These are phyloP conservation scores for Strix uralensis DNA, from an alignment of 2,113 vertebrate genomes.

Conservation along the genomic window DNA sequence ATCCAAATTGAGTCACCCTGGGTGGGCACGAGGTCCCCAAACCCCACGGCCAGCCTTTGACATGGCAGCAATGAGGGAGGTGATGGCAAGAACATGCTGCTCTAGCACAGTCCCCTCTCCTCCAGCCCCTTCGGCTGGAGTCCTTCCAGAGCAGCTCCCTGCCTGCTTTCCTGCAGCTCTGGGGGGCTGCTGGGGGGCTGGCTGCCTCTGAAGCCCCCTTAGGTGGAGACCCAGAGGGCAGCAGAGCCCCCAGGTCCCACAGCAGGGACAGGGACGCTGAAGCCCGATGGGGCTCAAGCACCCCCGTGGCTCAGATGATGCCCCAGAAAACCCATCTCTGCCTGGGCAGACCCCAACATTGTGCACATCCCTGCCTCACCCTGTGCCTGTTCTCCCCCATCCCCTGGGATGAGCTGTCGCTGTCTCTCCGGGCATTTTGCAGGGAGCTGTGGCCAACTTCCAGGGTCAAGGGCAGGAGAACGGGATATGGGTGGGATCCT, in stretches of 20 bases:
- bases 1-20: rapidly evolving
- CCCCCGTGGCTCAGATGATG: rapidly evolving
- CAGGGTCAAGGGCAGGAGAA: neutral
- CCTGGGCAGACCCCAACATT: rapidly evolving
- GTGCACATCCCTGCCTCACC: rapidly evolving
- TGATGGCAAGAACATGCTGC: neutral
- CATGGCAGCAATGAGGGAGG: neutral
- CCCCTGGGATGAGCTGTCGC: neutral
- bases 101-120: neutral
- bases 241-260: neutral
- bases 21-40: neutral
- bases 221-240: neutral
- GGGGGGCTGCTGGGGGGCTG: neutral
- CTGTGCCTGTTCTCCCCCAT: neutral
- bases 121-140: neutral
- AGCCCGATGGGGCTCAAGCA: neutral
- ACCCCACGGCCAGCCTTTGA: rapidly evolving
- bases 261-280: neutral
- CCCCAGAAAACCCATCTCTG: neutral
- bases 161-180: neutral
- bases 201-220: neutral
- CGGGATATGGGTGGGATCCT: rapidly evolving
- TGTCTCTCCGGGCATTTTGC: neutral
- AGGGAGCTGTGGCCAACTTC: neutral
- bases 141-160: neutral